phyloP scores from a whole-genome alignment of 2,113 vertebrate genomes.

The Rhagologus leucostigma region DNA sequence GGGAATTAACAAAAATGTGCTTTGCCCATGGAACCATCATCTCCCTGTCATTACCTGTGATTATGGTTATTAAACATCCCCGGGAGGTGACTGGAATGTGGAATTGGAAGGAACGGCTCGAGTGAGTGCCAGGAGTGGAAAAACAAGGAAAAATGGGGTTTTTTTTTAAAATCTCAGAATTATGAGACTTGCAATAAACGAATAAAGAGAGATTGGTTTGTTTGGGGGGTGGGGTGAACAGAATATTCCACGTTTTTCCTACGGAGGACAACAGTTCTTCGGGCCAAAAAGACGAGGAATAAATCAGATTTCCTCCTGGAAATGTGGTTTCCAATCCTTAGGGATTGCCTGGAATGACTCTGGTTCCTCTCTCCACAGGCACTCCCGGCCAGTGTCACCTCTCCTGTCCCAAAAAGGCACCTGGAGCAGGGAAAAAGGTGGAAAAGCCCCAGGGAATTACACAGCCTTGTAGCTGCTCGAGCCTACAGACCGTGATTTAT shows the following conservation, averaged over 20 bases:
- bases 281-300: not conserved
- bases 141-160: not conserved
- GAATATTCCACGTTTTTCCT: not conserved
- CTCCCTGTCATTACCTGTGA: not conserved
- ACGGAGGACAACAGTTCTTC: not conserved
- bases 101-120: not conserved
- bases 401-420: not conserved
- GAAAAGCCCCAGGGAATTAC: not conserved
- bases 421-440: not conserved
- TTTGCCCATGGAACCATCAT: not conserved
- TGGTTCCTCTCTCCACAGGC: not conserved
- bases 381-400: not conserved
- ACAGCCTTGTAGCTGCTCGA: not conserved
- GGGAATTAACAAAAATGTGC: not conserved
- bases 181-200: not conserved
- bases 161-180: not conserved
- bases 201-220: not conserved
- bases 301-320: not conserved
- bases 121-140: not conserved
- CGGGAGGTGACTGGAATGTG: not conserved
- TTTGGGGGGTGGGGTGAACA: not conserved
- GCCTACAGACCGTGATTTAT: not conserved
- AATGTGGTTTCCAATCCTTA: not conserved
- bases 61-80: not conserved
- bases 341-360: not conserved